Conservation (phyloP, 2,888 invertebrate species). For the Limnephilus marmoratus region DNA sequence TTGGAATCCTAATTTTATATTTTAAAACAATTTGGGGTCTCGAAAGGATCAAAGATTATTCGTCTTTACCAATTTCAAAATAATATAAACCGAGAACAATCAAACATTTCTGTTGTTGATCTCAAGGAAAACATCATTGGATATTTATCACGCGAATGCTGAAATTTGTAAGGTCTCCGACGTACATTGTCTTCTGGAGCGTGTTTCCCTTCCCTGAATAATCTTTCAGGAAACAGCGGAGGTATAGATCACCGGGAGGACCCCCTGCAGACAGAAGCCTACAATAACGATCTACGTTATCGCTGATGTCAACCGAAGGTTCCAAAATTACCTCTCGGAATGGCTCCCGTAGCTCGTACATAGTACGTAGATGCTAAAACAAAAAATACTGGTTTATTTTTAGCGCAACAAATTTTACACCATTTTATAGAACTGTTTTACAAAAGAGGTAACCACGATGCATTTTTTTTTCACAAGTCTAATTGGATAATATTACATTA, state of each 20-base stretch:
- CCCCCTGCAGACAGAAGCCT: constrained; percentile 34
- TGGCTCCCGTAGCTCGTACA: neutral
- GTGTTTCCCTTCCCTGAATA: constrained; percentile 24
- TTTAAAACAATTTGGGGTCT: neutral
- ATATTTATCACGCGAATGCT: neutral
- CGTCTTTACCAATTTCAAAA: neutral
- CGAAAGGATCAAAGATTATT: neutral
- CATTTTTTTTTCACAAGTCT: too few species aligned
- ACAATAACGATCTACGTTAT: constrained; percentile 31
- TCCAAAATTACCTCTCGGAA: neutral
- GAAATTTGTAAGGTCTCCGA: neutral
- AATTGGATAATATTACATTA: too few species aligned
- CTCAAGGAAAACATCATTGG: neutral
- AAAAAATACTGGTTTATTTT: neutral
- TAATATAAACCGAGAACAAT: neutral
- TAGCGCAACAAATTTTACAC: neutral
- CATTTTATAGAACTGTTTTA: neutral
- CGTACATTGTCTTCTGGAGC: neutral
- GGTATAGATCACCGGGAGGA: constrained; percentile 35
- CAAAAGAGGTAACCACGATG: neutral
- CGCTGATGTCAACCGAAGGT: constrained; percentile 20
- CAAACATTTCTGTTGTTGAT: neutral
- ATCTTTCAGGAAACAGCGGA: constrained; percentile 14
- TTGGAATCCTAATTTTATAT: too few species aligned
- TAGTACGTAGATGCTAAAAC: neutral